Evolutionary conservation across 2,888 invertebrate genomes (phyloP), one percentile per base, ranked within the genome.

Genomic region (Nephrocerus scutellatus): DNA sequence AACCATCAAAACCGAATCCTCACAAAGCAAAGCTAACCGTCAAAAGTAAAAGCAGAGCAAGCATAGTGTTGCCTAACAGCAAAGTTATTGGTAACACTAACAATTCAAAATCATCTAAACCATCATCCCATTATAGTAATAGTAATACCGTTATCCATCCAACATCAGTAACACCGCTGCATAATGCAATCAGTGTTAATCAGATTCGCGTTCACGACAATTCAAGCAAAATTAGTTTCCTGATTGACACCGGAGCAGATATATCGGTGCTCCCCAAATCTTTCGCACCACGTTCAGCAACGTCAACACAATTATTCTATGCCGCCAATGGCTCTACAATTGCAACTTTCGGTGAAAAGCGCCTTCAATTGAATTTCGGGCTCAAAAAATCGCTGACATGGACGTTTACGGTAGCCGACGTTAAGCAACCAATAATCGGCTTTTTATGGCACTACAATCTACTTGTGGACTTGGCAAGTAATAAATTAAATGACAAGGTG

Each of bases 371-470:
- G 26, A 40, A 45, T 13, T 29, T 44, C 1, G 45, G 50, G 30
- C 51, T 54, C 21, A 53, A 48, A 2, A 41, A 46, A 6, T 30
- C 38, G 6, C 51, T 50, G 23, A 29, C 21, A 6, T 52, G 52
- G 51, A 44, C 41, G 13, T 54, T 55, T 28, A 39, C 45, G 15
- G 30, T 52, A 14, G 52, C 51, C 3, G 47, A 55, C 4, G 50
- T 55, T 2, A 30, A 42, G 2, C n/a, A 33, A 13, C 47, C 52
- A 23, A 53, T 52, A 15, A 43, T 51, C 3, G 49, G 50, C 2
- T 53, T 51, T 29, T 20, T 49, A 5, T 22, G 28, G 10, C 36
- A 46, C 12, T 42, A 36, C 14, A 28, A 39, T 5, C 24, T 49
- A 6, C 20, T 43, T 6, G 41, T 46, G 2, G 46, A 47, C 16